Conservation (phyloP, 2,113 vertebrate species). For the Pseudois nayaur region DNA sequence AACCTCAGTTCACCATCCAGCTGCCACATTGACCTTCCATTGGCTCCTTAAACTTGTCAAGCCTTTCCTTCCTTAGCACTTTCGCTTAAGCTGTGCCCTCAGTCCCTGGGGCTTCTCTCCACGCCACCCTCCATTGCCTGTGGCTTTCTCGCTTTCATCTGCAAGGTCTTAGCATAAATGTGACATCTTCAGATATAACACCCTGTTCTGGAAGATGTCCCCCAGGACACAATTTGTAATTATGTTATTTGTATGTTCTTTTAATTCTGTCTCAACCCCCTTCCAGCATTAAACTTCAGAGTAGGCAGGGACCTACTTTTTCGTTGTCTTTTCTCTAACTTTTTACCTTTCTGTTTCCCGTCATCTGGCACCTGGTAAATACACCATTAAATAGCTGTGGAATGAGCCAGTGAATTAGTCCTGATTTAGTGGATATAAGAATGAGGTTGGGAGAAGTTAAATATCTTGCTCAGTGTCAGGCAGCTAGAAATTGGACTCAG, state of each 20-base stretch:
- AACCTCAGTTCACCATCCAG: not conserved
- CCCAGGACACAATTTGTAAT: not conserved
- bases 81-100: not conserved
- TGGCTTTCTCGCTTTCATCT: not conserved
- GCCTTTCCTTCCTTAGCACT: not conserved
- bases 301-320: not conserved
- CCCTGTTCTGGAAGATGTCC: not conserved
- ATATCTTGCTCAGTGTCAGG: not conserved
- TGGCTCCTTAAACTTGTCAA: not conserved
- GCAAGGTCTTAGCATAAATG: not conserved
- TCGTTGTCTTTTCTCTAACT: not conserved
- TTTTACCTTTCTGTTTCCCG: not conserved
- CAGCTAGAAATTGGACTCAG: not conserved
- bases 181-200: not conserved
- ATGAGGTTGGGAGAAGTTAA: not conserved
- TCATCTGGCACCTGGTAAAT: not conserved
- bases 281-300: not conserved
- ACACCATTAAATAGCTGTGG: no score
- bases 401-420: not conserved
- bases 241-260: not conserved
- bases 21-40: accelerated
- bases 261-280: not conserved
- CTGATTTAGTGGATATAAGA: not conserved
- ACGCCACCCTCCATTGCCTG: no score
- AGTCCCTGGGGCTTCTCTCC: not conserved